phyloP scores from a whole-genome alignment of 2,113 vertebrate genomes.

The Lamprologus lemairii region DNA sequence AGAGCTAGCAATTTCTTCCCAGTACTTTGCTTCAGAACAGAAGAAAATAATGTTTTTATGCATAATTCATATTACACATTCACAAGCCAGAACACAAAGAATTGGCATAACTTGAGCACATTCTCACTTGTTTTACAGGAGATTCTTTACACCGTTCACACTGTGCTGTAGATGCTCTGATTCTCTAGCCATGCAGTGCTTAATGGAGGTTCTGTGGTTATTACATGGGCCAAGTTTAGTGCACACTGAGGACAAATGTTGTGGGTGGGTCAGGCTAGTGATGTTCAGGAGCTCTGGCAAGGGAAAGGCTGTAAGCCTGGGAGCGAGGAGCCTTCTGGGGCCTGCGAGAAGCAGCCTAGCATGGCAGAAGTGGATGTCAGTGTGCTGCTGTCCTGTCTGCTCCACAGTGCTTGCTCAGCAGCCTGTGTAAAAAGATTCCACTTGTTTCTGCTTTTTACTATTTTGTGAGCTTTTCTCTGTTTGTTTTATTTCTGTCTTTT shows the following conservation, averaged over 20 bases:
- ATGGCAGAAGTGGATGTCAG: constrained; percentile 61
- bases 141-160: constrained; percentile 7
- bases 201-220: constrained; percentile 56
- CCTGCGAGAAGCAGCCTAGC: constrained; percentile 50
- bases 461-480: neutral
- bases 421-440: constrained; percentile 52
- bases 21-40: neutral
- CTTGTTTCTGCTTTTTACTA: neutral
- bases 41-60: neutral
- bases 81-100: neutral
- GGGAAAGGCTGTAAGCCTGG: constrained; percentile 11
- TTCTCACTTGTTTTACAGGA: constrained; percentile 16
- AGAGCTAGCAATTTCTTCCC: neutral
- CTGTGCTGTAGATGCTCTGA: constrained; percentile 11
- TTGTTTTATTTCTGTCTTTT: constrained; percentile 26
- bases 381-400: constrained; percentile 53
- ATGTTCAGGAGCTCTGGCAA: constrained; percentile 37
- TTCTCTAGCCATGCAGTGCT: constrained; percentile 30
- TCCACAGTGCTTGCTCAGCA: constrained; percentile 59
- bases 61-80: constrained; percentile 7
- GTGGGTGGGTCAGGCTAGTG: constrained; percentile 46
- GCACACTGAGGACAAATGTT: constrained; percentile 49
- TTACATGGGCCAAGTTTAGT: constrained; percentile 55
- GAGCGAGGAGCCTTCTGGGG: constrained; percentile 43
- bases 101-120: constrained; percentile 13